Base-by-base conservation (phyloP, 2,888 invertebrate species). In the Plebejus argus region DNA sequence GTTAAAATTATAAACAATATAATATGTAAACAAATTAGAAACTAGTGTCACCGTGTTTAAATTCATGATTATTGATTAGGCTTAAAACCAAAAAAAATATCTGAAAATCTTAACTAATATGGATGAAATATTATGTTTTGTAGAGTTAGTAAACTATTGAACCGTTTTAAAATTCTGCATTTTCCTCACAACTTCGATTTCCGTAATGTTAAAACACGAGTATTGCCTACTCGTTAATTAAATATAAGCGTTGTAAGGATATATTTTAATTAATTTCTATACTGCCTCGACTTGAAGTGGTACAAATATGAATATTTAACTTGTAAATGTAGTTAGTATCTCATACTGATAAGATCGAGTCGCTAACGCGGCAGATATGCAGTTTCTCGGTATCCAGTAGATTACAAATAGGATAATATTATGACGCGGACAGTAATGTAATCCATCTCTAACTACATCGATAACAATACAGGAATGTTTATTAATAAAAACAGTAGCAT, bases 301-400 rank as follows among this genome's bases (percentile, higher is more conserved):
- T 66, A 66, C 66, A 66, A 66, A 66, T 66, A 66, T 66, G 66
- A 66, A 66, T 66, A 66, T 66, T 66, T 66, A 66, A 66, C 66
- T 28, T 66, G 33, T 28, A 66, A 66, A 66, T 66, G 66, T 66
- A 66, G 66, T 66, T 66, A 66, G 66, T 66, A 66, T 66, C 66
- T 66, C 7, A 66, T 66, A 66, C 28, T 66, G 66, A 66, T 66
- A 66, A 66, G 66, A 66, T 66, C 66, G 15, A 33, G 66, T 66
- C 66, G 66, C 66, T 66, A 66, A 66, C 66, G 66, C 66, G 28
- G 66, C 66, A 66, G 66, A 66, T 66, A 66, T 66, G 66, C 66
- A 66, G 66, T 66, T 66, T 66, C 66, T 66, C 28, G 66, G 66
- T 66, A 66, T 66, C 66, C 66, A 33, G 28, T 66, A 66, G 66